These are phyloP conservation scores for Rosalia funebris DNA, from an alignment of 2,888 invertebrate species.

Conservation along the genomic window DNA sequence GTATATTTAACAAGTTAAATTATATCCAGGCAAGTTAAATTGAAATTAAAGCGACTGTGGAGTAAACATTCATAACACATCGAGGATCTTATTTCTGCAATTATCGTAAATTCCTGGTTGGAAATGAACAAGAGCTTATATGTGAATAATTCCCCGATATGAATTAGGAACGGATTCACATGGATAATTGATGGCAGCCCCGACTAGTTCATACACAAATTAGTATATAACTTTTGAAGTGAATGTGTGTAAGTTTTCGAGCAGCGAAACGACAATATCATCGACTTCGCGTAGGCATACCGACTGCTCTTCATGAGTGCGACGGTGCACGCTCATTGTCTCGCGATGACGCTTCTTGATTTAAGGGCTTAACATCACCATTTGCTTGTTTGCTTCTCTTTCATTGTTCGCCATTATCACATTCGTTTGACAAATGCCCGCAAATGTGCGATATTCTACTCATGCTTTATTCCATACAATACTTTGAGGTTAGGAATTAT, in stretches of 20 bases:
- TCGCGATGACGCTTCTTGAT: conserved; percentile 30
- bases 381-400: conserved; percentile 30
- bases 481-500: conserved; percentile 32
- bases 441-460: conserved; percentile 26
- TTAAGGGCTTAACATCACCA: conserved; percentile 33
- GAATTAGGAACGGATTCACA: conserved; percentile 44
- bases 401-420: conserved; percentile 32
- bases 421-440: conserved; percentile 27
- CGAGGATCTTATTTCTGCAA: conserved; percentile 50
- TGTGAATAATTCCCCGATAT: conserved; percentile 49
- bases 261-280: conserved; percentile 11
- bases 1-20: conserved; percentile 47
- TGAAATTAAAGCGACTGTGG: conserved; percentile 43
- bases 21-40: conserved; percentile 49
- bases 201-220: conserved; percentile 36
- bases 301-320: neutral
- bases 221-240: conserved; percentile 36
- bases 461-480: conserved; percentile 13
- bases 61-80: conserved; percentile 51
- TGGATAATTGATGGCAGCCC: conserved; percentile 46
- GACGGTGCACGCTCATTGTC: conserved; percentile 20
- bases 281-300: neutral
- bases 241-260: conserved; percentile 8
- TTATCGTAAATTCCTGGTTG: conserved; percentile 47
- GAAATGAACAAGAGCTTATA: conserved; percentile 47